phyloP scores from a whole-genome alignment of 2,113 vertebrate genomes.

The Menidia beryllina region DNA sequence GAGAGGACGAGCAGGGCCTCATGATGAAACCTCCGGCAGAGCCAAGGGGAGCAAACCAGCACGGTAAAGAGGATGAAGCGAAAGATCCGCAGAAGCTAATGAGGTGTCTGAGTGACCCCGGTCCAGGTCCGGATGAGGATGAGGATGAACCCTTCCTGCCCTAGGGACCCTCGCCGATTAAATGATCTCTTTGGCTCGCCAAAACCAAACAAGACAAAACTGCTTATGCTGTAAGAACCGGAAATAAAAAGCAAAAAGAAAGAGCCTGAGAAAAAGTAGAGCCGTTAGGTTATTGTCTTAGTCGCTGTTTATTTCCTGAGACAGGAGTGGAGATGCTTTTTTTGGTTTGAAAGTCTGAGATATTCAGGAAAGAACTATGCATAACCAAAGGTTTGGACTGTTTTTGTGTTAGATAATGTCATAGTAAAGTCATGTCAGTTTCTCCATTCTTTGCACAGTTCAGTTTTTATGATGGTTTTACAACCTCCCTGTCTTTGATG shows the following conservation, averaged over 20 bases:
- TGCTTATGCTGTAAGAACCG: slow-evolving; percentile 55
- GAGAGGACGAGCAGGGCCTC: slow-evolving; percentile 83
- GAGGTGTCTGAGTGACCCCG: slow-evolving; percentile 95
- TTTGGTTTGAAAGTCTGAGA: slow-evolving; percentile 3
- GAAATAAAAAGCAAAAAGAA: slow-evolving; percentile 37
- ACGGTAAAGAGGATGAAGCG: slow-evolving; percentile 74
- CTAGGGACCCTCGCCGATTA: slow-evolving; percentile 39
- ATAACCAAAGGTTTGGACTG: slow-evolving; percentile 83
- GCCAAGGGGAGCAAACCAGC: slow-evolving; percentile 56
- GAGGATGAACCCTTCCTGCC: slow-evolving; percentile 93
- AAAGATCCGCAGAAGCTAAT: slow-evolving; percentile 88
- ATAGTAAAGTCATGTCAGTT: slow-evolving; percentile 34
- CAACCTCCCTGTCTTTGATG: background rate
- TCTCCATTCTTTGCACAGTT: background rate
- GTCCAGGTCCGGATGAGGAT: slow-evolving; percentile 88
- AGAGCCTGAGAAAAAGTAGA: slow-evolving; percentile 46
- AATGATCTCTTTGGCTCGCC: slow-evolving; percentile 46
- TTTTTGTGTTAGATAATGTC: slow-evolving; percentile 45
- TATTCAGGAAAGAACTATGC: slow-evolving; percentile 80
- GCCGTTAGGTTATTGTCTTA: slow-evolving; percentile 65
- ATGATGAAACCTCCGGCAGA: slow-evolving; percentile 82
- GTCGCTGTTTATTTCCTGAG: slow-evolving; percentile 60
- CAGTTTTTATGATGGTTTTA: slow-evolving; percentile 9
- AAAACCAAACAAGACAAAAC: slow-evolving; percentile 66
- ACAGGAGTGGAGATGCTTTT: slow-evolving; percentile 7